Evolutionary conservation across 2,113 vertebrate genomes (phyloP).

Genomic region (Etheostoma spectabile): DNA sequence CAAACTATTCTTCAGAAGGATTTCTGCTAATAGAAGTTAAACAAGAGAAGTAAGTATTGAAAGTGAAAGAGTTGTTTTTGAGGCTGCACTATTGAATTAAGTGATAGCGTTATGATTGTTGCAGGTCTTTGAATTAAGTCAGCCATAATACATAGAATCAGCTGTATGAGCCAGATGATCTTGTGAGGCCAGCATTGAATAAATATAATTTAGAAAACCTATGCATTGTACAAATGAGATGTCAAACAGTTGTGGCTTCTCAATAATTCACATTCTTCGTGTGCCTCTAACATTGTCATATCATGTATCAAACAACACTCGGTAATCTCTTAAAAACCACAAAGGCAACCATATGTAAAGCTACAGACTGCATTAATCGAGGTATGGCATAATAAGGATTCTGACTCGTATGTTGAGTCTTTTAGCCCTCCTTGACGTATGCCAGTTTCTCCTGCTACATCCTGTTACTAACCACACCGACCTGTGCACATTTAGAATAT

Average conservation of each 20-base stretch:
- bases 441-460: conserved; percentile 13
- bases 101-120: conserved; percentile 26
- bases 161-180: conserved; percentile 29
- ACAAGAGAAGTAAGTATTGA: neutral
- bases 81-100: neutral
- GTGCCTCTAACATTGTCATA: conserved; percentile 18
- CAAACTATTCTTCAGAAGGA: conserved; percentile 4
- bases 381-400: conserved; percentile 61
- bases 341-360: conserved; percentile 77
- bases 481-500: conserved; percentile 64
- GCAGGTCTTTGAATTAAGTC: conserved; percentile 23
- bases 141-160: conserved; percentile 31
- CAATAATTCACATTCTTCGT: conserved; percentile 55
- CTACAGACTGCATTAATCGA: conserved; percentile 68
- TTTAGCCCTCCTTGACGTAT: conserved; percentile 47
- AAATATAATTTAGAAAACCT: conserved; percentile 43
- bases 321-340: conserved; percentile 58
- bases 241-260: conserved; percentile 49
- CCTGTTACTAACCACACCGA: conserved; percentile 21
- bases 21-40: neutral
- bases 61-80: conserved; percentile 5
- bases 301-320: conserved; percentile 38
- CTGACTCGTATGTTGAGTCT: conserved; percentile 42
- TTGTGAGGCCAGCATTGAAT: conserved; percentile 18
- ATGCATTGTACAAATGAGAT: conserved; percentile 41